These are phyloP conservation scores for Stigmatopora argus DNA, from an alignment of 2,113 vertebrate species.

Conservation along the genomic window DNA sequence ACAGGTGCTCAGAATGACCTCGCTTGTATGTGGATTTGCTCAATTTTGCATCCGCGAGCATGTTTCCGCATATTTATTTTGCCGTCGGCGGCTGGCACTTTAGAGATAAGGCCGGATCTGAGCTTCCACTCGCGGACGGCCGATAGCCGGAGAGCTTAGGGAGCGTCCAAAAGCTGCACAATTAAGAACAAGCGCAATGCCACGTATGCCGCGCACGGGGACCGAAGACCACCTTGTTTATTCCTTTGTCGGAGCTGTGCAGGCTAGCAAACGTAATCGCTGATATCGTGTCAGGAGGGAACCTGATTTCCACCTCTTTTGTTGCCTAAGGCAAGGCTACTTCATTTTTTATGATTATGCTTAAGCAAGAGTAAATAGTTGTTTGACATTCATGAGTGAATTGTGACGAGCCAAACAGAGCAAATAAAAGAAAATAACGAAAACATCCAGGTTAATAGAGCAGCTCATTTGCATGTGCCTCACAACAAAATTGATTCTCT, in stretches of 20 bases:
- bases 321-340: not conserved
- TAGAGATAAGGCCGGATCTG: conserved; percentile 68
- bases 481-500: not conserved
- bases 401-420: not conserved
- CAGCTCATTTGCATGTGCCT: not conserved
- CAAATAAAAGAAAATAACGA: not conserved
- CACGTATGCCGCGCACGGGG: conserved; percentile 44
- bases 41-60: conserved; percentile 48
- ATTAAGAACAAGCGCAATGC: conserved; percentile 62
- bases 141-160: conserved; percentile 58
- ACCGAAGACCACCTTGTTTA: conserved; percentile 45
- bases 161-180: conserved; percentile 54
- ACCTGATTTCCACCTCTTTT: not conserved
- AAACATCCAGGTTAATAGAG: not conserved
- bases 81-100: conserved; percentile 66
- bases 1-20: conserved; percentile 61
- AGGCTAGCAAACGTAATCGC: conserved; percentile 25
- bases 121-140: conserved; percentile 56
- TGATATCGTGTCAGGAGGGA: not conserved
- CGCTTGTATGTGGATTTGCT: conserved; percentile 43
- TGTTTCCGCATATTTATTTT: conserved; percentile 59
- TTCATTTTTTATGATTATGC: not conserved
- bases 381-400: not conserved
- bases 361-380: not conserved
- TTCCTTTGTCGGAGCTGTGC: conserved; percentile 39